phyloP scores from a whole-genome alignment of 2,797 vertebrate genomes.

The Fistularia tabacaria region DNA sequence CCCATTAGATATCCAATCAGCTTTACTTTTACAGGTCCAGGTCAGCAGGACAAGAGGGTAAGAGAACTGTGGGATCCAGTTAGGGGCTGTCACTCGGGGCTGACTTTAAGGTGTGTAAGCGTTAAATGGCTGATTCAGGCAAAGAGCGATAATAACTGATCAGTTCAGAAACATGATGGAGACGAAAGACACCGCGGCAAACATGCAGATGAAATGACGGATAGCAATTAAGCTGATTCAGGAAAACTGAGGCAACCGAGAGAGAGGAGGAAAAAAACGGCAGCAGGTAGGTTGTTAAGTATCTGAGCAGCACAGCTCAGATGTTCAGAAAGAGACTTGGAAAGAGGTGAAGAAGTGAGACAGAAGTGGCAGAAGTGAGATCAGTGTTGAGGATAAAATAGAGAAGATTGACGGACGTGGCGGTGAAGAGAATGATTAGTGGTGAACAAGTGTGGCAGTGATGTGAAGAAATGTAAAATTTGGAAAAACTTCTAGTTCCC shows the following conservation, averaged over 20 bases:
- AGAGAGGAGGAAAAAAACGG: constrained; percentile 44
- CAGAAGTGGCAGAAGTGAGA: constrained; percentile 17
- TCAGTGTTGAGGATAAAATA: constrained; percentile 13
- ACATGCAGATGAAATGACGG: constrained; percentile 42
- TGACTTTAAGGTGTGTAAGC: constrained; percentile 11
- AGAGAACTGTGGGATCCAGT: constrained; percentile 4
- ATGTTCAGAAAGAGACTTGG: constrained; percentile 34
- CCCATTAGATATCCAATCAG: constrained; percentile 55
- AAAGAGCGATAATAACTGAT: constrained; percentile 30
- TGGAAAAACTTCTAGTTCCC: constrained; percentile 56
- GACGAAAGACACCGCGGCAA: constrained; percentile 36
- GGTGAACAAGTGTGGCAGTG: constrained; percentile 16
- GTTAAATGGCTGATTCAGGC: constrained; percentile 46
- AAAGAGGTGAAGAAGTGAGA: no score
- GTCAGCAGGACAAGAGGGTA: constrained; percentile 51
- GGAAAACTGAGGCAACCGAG: constrained; percentile 44
- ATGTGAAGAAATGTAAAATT: constrained; percentile 45
- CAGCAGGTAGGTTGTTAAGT: constrained; percentile 45
- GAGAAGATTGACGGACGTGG: constrained; percentile 8
- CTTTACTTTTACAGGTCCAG: constrained; percentile 53
- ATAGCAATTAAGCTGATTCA: constrained; percentile 67
- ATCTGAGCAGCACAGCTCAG: constrained; percentile 20
- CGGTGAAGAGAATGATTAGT: constrained; percentile 32
- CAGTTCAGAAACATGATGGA: constrained; percentile 42
- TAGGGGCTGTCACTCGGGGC: no score